Evolutionary conservation across 2,113 vertebrate genomes (phyloP).

Genomic region (Pachyramphus minor): DNA sequence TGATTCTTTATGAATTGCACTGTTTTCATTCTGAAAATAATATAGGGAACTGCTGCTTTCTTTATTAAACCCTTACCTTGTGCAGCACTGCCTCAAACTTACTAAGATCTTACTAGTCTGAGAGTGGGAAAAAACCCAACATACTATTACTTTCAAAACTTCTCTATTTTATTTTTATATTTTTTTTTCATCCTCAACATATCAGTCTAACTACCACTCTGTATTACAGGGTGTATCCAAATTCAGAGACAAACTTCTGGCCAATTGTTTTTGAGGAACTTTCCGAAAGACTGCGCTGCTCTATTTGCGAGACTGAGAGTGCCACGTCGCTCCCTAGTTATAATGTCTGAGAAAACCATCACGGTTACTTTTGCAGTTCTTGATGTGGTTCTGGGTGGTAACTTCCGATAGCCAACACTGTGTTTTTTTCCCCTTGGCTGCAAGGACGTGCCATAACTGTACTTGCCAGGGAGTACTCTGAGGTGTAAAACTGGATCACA

Average conservation of each 20-base stretch:
- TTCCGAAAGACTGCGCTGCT: not conserved
- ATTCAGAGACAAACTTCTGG: slow-evolving; percentile 25
- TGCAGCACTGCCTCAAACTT: slow-evolving; percentile 12
- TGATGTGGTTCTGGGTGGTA: slow-evolving; percentile 77
- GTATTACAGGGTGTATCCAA: slow-evolving; percentile 65
- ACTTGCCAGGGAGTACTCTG: not conserved
- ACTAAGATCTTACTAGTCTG: no score
- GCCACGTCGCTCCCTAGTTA: slow-evolving; percentile 73
- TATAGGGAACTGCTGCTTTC: not conserved
- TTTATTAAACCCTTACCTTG: not conserved
- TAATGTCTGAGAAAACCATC: slow-evolving; percentile 68
- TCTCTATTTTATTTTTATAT: slow-evolving; percentile 2
- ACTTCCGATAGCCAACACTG: slow-evolving; percentile 59
- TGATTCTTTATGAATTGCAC: not conserved
- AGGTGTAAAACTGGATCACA: slow-evolving; percentile 64
- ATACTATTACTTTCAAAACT: not conserved
- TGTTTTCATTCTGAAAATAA: not conserved
- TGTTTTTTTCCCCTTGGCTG: slow-evolving; percentile 35
- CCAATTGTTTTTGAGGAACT: slow-evolving; percentile 65
- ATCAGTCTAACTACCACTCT: slow-evolving; percentile 5
- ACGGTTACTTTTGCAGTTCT: slow-evolving; percentile 60
- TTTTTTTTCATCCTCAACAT: slow-evolving; percentile 26
- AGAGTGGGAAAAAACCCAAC: not conserved
- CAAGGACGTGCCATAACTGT: slow-evolving; percentile 39
- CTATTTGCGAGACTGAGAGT: slow-evolving; percentile 29